Base-by-base conservation (phyloP, 2,888 invertebrate species). In the Rhagium mordax region DNA sequence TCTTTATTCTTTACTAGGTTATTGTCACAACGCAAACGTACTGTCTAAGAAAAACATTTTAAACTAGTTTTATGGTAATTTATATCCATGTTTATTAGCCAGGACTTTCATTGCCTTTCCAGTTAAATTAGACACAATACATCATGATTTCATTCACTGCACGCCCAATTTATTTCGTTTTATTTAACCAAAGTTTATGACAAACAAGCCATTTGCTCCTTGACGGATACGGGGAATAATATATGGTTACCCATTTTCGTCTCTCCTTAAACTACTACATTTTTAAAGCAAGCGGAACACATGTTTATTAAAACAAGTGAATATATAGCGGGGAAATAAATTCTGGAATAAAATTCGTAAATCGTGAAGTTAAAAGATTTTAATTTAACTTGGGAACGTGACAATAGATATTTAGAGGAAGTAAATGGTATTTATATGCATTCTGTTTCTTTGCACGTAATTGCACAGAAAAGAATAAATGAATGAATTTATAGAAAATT, bases 301-400 rank as follows among this genome's bases (percentile, higher is more conserved):
- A 15, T 16, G 21, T 59, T 29, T 59, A 57, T 59, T 59, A 59
- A 59, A 59, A 59, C 10, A 59, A 29, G 18, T 59, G 33, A 16
- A 29, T 59, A 10, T 13, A 21, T n/a, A 10, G 18, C 15, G n/a
- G 18, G 1, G 59, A 16, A 29, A 59, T 10, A 10, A 27, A 16
- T 4, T 18, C 0, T 21, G 21, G 10, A 21, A 18, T 53, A 6
- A 21, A 18, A 53, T 21, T 7, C 4, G 3, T 3, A 53, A 18
- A 8, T 51, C n/a, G n/a, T n/a, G n/a, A n/a, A n/a, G n/a, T n/a
- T n/a, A n/a, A n/a, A n/a, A n/a, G n/a, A n/a, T n/a, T n/a, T n/a
- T n/a, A n/a, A n/a, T n/a, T n/a, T n/a, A n/a, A n/a, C n/a, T n/a
- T n/a, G n/a, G n/a, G n/a, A n/a, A n/a, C n/a, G n/a, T n/a, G n/a